phyloP scores from a whole-genome alignment of 2,113 vertebrate species.

The Charadrius vociferus region DNA sequence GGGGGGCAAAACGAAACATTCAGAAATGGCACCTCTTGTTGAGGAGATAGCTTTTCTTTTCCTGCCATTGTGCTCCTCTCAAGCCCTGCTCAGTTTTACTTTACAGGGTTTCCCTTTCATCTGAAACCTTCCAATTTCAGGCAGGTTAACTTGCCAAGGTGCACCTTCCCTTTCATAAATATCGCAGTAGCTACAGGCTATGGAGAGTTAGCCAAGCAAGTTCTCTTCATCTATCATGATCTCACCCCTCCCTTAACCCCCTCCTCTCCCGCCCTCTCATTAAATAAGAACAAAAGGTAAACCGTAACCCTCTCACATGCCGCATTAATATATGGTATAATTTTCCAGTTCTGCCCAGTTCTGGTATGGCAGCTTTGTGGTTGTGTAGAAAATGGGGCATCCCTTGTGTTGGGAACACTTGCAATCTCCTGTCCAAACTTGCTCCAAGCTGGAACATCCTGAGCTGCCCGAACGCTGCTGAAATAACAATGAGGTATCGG shows the following conservation, averaged over 20 bases:
- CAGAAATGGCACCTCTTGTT: neutral
- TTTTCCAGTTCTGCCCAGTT: constrained; percentile 56
- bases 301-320: constrained; percentile 43
- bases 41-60: neutral
- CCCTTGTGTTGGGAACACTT: neutral
- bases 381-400: constrained; percentile 14
- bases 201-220: constrained; percentile 71
- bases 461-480: neutral
- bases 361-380: constrained; percentile 1
- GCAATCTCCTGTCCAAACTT: neutral
- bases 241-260: constrained; percentile 60
- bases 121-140: constrained; percentile 67
- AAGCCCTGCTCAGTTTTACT: neutral
- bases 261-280: constrained; percentile 49
- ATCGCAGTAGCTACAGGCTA: constrained; percentile 63
- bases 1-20: neutral
- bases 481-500: neutral
- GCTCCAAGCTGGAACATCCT: neutral
- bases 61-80: neutral
- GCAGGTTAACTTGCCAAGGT: constrained; percentile 67
- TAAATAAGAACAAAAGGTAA: constrained; percentile 74
- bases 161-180: constrained; percentile 72
- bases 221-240: constrained; percentile 69
- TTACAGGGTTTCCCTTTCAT: constrained; percentile 59
- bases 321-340: constrained; percentile 33